phyloP scores from a whole-genome alignment of 2,797 vertebrate genomes.

The Rhadinocentrus ornatus region DNA sequence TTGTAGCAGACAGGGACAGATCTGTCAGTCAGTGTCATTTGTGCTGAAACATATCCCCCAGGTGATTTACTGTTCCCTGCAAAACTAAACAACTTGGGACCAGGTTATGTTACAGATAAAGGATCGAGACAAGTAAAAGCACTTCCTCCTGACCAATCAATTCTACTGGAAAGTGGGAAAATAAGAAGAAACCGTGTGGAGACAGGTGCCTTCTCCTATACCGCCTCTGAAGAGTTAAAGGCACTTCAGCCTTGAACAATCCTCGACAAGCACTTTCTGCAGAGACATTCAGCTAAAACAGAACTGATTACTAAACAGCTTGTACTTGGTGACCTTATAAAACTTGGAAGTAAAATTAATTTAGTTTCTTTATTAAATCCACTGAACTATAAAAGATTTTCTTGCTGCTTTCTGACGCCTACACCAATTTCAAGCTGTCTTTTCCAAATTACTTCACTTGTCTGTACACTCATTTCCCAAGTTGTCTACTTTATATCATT shows the following conservation, averaged over 20 bases:
- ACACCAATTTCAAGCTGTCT: neutral
- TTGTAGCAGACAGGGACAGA: too few relatives aligned
- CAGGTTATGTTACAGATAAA: too few relatives aligned
- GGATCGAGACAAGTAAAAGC: neutral
- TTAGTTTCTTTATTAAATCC: neutral
- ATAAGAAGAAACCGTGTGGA: neutral
- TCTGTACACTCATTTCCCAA: neutral
- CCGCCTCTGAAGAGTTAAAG: neutral
- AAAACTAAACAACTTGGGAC: too few relatives aligned
- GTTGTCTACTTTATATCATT: neutral
- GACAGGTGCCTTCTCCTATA: neutral
- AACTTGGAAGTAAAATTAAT: neutral
- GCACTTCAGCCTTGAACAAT: neutral
- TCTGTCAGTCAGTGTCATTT: too few relatives aligned
- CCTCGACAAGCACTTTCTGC: neutral
- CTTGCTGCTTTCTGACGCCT: neutral
- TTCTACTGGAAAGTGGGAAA: neutral
- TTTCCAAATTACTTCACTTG: neutral
- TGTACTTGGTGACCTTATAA: constrained; percentile 1
- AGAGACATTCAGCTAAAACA: neutral
- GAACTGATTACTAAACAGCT: neutral
- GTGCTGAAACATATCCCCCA: too few relatives aligned
- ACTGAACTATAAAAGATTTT: neutral
- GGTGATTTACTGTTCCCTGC: too few relatives aligned
- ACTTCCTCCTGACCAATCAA: neutral